Evolutionary conservation across 2,797 vertebrate species (phyloP).

Genomic region (Hypotaenidia okinawae): DNA sequence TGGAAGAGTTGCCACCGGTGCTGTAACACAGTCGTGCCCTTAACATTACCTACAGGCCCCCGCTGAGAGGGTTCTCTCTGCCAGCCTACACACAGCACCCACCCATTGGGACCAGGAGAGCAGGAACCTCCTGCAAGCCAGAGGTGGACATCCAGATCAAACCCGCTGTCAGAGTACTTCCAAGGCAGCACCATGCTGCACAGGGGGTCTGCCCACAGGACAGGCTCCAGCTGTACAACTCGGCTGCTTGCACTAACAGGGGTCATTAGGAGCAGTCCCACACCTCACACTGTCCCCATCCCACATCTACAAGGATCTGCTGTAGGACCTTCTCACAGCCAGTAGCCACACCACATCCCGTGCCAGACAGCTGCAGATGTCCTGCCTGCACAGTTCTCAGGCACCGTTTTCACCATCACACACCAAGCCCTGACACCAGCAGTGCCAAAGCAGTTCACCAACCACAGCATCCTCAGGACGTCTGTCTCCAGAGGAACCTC

Average conservation of each 20-base stretch:
- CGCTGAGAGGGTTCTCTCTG: background rate
- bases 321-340: background rate
- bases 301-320: accelerated
- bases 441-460: background rate
- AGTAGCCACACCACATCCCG: background rate
- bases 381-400: accelerated
- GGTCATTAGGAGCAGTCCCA: background rate
- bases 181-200: accelerated
- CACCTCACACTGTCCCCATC: background rate
- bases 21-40: background rate
- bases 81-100: accelerated
- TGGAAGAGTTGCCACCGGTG: accelerated
- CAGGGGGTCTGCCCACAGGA: accelerated
- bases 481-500: background rate
- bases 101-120: accelerated
- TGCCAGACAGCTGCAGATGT: accelerated
- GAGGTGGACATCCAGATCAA: accelerated
- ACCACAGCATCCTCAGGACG: background rate
- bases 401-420: background rate
- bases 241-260: accelerated
- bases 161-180: accelerated
- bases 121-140: background rate
- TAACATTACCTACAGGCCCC: accelerated
- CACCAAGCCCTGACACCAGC: background rate
- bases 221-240: accelerated